Evolutionary conservation across 2,888 invertebrate species (phyloP), one percentile per base, ranked within the genome.

Genomic region (Ceramica pisi): DNA sequence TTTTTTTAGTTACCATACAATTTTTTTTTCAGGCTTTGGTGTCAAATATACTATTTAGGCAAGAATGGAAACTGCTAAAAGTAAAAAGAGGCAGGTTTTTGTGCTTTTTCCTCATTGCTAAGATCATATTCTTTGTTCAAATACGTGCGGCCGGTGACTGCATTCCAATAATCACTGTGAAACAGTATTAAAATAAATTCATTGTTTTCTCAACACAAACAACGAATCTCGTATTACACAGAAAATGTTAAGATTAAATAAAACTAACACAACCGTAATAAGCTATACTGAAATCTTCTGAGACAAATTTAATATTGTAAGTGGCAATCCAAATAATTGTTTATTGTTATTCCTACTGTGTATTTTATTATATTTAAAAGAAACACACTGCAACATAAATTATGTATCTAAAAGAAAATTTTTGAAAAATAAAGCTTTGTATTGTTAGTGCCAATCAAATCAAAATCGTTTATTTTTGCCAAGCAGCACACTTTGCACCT

Each of bases 401-500:
- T n/a, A n/a, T 23, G 59, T 75, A 56, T 35, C 66, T 56, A 46
- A 10, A 35, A 51, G 56, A 26, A 67, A 41, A 77, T 86, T 86
- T 86, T 73, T 70, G 86, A 87, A 75, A 82, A 73, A 57, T 38
- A 78, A 44, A 91, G 90, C 90, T 82, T 85, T 80, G 71, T 63
- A 82, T 78, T 87, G 90, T 94, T 93, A 93, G 93, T 92, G 93
- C 92, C 93, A 92, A 93, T 93, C 86, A 86, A 78, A 70, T 71
- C 73, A 80, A 74, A 82, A 75, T 69, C 64, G 64, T 77, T 75
- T 78, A 79, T 81, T 82, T 78, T 72, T 81, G 69, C 83, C 80
- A 87, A 85, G 83, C 88, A 74, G 85, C 86, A 87, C 88, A 90
- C 89, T 88, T 80, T 88, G 91, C 90, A 93, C 93, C 92, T 93